These are phyloP conservation scores for Acanthiza pusilla DNA, from an alignment of 2,797 vertebrate genomes.

Conservation along the genomic window DNA sequence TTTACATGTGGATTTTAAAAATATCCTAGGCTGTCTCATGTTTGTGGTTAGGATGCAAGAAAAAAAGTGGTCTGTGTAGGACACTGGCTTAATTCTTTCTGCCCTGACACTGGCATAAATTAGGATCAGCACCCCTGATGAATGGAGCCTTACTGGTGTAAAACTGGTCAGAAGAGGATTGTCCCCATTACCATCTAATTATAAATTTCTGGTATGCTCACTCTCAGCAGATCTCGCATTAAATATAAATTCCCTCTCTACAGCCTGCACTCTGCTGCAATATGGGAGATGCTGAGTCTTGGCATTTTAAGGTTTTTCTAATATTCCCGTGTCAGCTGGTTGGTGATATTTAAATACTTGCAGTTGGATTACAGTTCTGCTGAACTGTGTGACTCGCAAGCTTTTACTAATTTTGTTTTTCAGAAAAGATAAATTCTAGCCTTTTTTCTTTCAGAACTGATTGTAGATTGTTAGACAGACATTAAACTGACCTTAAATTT, in stretches of 20 bases:
- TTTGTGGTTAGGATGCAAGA: slow-evolving; percentile 55
- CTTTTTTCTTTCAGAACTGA: background rate
- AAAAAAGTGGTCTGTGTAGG: slow-evolving; percentile 35
- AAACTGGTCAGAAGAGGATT: slow-evolving; percentile 58
- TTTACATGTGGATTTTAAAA: slow-evolving; percentile 61
- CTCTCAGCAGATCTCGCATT: slow-evolving; percentile 51
- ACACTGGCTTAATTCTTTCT: slow-evolving; percentile 53
- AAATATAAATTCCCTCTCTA: slow-evolving; percentile 56
- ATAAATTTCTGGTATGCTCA: slow-evolving; percentile 40
- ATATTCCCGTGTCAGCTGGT: slow-evolving; percentile 42
- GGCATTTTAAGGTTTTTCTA: slow-evolving; percentile 58
- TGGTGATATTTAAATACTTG: slow-evolving; percentile 51
- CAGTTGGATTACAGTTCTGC: slow-evolving; percentile 41
- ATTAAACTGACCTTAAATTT: background rate
- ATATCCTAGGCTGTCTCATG: slow-evolving; percentile 34
- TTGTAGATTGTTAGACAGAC: background rate
- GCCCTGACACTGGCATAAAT: slow-evolving; percentile 36
- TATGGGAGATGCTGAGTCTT: slow-evolving; percentile 54
- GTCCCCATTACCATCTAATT: slow-evolving; percentile 60
- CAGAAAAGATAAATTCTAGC: background rate
- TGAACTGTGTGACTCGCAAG: background rate
- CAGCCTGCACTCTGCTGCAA: slow-evolving; percentile 35
- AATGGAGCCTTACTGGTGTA: slow-evolving; percentile 47
- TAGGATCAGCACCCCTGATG: slow-evolving; percentile 33
- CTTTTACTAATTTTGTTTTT: slow-evolving; percentile 8